Evolutionary conservation across 2,888 invertebrate species (phyloP), one percentile per base, ranked within the genome.

Genomic region (Dryomyza anilis): DNA sequence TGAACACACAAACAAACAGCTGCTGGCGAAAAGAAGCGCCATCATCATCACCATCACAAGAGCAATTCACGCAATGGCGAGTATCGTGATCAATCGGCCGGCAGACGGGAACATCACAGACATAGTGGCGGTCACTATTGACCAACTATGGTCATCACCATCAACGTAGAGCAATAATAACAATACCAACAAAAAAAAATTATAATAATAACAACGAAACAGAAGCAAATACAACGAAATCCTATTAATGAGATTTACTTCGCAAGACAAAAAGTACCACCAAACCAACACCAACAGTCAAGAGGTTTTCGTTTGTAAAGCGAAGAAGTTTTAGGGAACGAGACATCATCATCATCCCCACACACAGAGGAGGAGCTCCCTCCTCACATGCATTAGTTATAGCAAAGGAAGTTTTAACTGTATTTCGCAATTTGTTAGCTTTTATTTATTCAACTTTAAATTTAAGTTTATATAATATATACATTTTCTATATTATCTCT

Each of bases 101-200:
- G 78, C 30, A 76, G 83, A 59, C 79, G 83, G 55, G 83, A 83
- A 16, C 83, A 83, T 73, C 83, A 83, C 69, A 75, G 83, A 69
- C 82, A 83, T 57, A 82, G 78, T 64, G 80, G 79, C 30, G 78
- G 79, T 70, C 82, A 83, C 71, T 84, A 84, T 79, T 84, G 83
- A 84, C 81, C 81, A 73, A 81, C 82, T 71, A 83, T 83, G 83
- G 76, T 83, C 70, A 82, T 83, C 61, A 83, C 83, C 73, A 83
- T 83, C 69, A 83, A 83, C 70, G 77, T 83, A 78, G 83, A 83
- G 73, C 77, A 82, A 72, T 76, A 75, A 72, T 72, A 63, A 63
- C 68, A 67, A 70, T 61, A 56, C 36, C 19, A 25, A 66, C 59
- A 59, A 25, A 23, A 30, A 36, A 23, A 30, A 25, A 48, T 48